Conservation (phyloP, 1,140 invertebrate species). For the Caenorhabditis brenneri region DNA sequence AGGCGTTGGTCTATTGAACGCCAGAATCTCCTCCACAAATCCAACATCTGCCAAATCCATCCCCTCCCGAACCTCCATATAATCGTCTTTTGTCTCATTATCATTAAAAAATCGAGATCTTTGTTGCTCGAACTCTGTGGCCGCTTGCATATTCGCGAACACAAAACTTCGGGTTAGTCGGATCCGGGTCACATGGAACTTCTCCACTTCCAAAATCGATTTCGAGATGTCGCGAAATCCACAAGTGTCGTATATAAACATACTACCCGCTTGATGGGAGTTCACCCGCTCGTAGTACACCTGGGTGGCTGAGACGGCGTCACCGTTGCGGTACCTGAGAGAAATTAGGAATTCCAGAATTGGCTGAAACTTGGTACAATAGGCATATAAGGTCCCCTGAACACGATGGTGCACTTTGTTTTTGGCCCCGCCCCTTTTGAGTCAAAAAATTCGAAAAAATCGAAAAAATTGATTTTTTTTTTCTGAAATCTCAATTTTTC, state of each 20-base stretch:
- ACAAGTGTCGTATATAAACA: slow-evolving; percentile 81
- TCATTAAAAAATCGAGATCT: slow-evolving; percentile 82
- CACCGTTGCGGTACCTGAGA: slow-evolving; percentile 81
- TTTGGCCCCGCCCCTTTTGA: too few species aligned
- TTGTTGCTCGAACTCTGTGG: slow-evolving; percentile 84
- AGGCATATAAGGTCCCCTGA: too few species aligned
- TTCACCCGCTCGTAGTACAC: slow-evolving; percentile 86
- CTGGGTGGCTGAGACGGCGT: slow-evolving; percentile 82
- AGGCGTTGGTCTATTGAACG: slow-evolving; percentile 78
- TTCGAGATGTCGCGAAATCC: slow-evolving; percentile 74
- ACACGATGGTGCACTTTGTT: too few species aligned
- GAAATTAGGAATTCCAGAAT: too few species aligned
- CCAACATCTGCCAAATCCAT: slow-evolving; percentile 78
- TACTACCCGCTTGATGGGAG: slow-evolving; percentile 80
- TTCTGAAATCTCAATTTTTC: too few species aligned
- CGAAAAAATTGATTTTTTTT: too few species aligned
- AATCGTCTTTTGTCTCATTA: slow-evolving; percentile 82
- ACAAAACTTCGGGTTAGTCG: slow-evolving; percentile 82
- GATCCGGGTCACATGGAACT: slow-evolving; percentile 79
- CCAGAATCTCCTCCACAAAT: slow-evolving; percentile 79
- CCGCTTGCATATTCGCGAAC: slow-evolving; percentile 81
- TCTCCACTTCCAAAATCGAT: slow-evolving; percentile 74
- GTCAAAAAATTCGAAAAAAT: too few species aligned
- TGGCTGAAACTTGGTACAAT: too few species aligned
- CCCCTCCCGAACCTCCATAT: slow-evolving; percentile 82